Conservation (phyloP, 2,797 vertebrate species). For the Artibeus lituratus region DNA sequence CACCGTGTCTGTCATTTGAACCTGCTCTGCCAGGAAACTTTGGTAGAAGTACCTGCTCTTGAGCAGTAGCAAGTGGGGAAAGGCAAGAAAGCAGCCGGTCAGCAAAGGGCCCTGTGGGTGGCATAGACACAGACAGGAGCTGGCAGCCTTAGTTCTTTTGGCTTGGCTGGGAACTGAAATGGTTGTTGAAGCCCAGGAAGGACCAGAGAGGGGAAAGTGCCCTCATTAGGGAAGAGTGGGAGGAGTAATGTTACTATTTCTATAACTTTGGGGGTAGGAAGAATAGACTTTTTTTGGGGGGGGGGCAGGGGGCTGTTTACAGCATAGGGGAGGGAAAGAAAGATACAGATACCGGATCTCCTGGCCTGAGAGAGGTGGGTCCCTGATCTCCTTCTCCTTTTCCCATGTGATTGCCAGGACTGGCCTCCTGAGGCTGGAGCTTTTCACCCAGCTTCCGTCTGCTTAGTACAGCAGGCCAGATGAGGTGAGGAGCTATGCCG, state of each 20-base stretch:
- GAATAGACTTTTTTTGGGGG: neutral
- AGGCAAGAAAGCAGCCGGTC: slow-evolving; percentile 1
- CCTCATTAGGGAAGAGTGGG: neutral
- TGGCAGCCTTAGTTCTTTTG: neutral
- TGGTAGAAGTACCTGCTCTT: neutral
- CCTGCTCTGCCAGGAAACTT: neutral
- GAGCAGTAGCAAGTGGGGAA: neutral
- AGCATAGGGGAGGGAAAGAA: neutral
- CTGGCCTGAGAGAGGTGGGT: neutral
- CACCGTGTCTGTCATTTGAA: neutral
- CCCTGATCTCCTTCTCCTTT: neutral
- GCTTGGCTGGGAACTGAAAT: neutral
- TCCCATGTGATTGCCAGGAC: neutral
- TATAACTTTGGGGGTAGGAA: neutral
- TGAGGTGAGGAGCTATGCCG: neutral
- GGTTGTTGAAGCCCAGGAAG: neutral
- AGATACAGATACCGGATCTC: neutral
- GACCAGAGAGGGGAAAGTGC: neutral
- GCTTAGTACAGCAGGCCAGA: slow-evolving; percentile 28
- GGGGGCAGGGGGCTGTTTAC: neutral
- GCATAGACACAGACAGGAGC: neutral
- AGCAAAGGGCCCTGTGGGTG: neutral
- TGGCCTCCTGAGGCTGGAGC: slow-evolving; percentile 15
- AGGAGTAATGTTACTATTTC: neutral
- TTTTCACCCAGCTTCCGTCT: slow-evolving; percentile 12